phyloP scores from a whole-genome alignment of 1,140 invertebrate genomes.

The Theocolax elegans region DNA sequence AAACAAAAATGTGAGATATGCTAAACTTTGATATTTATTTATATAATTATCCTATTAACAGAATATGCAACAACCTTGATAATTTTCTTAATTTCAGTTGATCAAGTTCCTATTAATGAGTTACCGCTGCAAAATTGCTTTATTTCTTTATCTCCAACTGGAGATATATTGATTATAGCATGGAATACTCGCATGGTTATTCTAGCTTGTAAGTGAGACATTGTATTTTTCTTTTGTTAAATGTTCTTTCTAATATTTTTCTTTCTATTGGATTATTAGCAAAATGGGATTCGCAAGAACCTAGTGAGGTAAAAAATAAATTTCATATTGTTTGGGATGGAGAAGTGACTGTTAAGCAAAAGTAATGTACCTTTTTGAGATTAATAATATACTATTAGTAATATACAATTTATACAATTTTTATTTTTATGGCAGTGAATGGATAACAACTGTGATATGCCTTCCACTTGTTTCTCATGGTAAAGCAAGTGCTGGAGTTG shows the following conservation, averaged over 20 bases:
- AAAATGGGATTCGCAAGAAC: conserved; percentile 68
- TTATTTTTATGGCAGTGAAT: conserved; percentile 64
- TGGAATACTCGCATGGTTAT: conserved; percentile 62
- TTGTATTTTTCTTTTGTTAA: background rate
- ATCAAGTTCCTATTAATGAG: conserved; percentile 54
- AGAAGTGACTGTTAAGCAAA: conserved; percentile 57
- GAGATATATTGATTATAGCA: conserved; percentile 59
- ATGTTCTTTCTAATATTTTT: conserved; percentile 3
- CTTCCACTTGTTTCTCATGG: conserved; percentile 77
- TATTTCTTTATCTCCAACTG: conserved; percentile 59
- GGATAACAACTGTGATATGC: conserved; percentile 70
- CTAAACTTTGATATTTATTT: conserved; percentile 38
- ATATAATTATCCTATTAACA: conserved; percentile 18
- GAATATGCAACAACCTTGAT: conserved; percentile 50
- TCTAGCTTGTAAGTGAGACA: conserved; percentile 62
- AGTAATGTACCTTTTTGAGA: conserved; percentile 54
- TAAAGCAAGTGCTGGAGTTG: conserved; percentile 73
- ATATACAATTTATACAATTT: background rate
- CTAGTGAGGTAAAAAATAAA: conserved; percentile 65
- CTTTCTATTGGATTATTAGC: conserved; percentile 53
- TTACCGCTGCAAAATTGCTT: conserved; percentile 60
- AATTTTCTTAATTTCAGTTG: conserved; percentile 70
- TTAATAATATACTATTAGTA: background rate
- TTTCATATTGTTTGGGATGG: conserved; percentile 65
- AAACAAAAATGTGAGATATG: conserved; percentile 51